phyloP scores from a whole-genome alignment of 2,797 vertebrate genomes.

The Bradypodion pumilum region DNA sequence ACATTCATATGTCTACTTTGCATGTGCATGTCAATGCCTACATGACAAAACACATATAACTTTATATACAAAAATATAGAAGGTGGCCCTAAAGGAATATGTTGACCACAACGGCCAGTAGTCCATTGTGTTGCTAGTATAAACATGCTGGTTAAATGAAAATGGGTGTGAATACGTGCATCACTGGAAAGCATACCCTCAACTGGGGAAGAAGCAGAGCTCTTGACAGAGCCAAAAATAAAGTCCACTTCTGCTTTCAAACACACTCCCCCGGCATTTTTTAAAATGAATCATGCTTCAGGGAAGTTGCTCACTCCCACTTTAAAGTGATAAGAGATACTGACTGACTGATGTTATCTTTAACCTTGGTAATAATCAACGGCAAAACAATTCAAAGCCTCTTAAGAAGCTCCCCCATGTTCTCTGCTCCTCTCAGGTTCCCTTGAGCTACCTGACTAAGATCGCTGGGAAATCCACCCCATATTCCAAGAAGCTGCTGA shows the following conservation, averaged over 20 bases:
- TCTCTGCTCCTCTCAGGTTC: constrained; percentile 61
- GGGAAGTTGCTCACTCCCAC: not conserved
- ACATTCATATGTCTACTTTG: constrained; percentile 62
- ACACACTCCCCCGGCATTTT: not conserved
- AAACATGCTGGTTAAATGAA: constrained; percentile 42
- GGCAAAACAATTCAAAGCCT: constrained; percentile 60
- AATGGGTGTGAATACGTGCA: constrained; percentile 30
- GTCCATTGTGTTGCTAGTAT: constrained; percentile 36
- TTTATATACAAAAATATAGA: not conserved
- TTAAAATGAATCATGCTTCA: not conserved
- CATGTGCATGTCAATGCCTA: constrained; percentile 54
- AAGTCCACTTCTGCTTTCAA: not conserved
- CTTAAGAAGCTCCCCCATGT: constrained; percentile 63
- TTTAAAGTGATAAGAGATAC: constrained; percentile 39
- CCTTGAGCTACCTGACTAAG: constrained; percentile 40
- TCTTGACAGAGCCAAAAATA: constrained; percentile 25
- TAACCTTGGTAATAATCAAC: constrained; percentile 69
- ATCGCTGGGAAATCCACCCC: constrained; percentile 34
- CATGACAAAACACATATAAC: constrained; percentile 39
- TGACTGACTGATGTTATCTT: constrained; percentile 69
- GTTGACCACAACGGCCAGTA: constrained; percentile 36
- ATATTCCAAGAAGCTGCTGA: constrained; percentile 33
- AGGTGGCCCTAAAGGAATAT: not conserved
- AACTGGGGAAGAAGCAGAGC: constrained; percentile 28
- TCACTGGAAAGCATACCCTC: constrained; percentile 4